Evolutionary conservation across 2,113 vertebrate species (phyloP), one percentile per base, ranked within the genome.

Genomic region (Microtus ochrogaster): DNA sequence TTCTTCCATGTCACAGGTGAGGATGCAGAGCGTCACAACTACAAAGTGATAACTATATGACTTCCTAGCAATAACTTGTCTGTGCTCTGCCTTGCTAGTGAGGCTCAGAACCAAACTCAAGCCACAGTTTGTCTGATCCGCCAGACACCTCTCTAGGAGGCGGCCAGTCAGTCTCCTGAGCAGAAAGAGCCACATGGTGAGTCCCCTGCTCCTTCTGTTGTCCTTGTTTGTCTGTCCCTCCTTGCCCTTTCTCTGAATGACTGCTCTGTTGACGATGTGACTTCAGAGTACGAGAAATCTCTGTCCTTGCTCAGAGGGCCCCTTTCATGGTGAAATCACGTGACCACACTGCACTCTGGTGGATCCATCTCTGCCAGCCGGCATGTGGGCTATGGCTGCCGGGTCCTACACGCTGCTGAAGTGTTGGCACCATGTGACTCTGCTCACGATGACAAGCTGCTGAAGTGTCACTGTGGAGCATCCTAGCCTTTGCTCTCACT

Each of bases 401-500:
- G 22, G 22, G 9, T 86, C 63, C 77, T 3, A 33, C 41, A 76
- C 47, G 33, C n/a, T 84, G 78, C 65, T 2, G 4, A 52, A 30
- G 16, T 30, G 26, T 33, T 0, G 8, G 4, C 58, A 2, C 11
- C 79, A 6, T 30, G 55, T 39, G 52, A 44, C 17, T 28, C 44
- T 0, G 6, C 14, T 77, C 21, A 1, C 6, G 52, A 26, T 2
- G 7, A 13, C 16, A 26, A 81, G 26, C 4, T 3, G 0, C 84
- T 11, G 28, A 21, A 28, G 22, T 7, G 3, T 19, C 16, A 11
- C 81, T 30, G 36, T 0, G 3, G 3, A 33, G 12, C 4, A 30
- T 21, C 87, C 83, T 61, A 13, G 9, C 24, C 76, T 5, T 36
- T 39, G 9, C 17, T 1, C 0, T 2, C 36, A 22, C 41, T 39